These are phyloP conservation scores for Diarsia rubi DNA, from an alignment of 2,888 invertebrate species.

Conservation along the genomic window DNA sequence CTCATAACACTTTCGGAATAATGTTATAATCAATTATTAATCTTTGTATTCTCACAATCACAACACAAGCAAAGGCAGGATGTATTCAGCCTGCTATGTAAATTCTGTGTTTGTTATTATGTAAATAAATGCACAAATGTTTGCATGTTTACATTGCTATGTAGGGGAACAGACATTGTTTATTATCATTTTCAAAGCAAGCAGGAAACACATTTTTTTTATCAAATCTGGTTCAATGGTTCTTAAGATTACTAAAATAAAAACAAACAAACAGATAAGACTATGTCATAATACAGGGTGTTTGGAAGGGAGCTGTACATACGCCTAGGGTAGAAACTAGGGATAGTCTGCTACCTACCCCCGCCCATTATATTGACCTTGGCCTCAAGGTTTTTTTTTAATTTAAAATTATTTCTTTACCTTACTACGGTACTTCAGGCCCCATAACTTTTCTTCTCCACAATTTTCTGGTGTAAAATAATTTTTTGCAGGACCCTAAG, in stretches of 20 bases:
- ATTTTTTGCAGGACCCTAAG: no score
- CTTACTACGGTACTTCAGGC: no score
- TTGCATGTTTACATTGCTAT: constrained; percentile 32
- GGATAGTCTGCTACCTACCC: no score
- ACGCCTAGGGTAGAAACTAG: no score
- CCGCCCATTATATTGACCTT: no score
- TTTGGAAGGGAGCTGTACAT: no score
- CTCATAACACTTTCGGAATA: not conserved
- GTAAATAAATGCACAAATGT: constrained; percentile 41
- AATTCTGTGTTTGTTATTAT: constrained; percentile 27
- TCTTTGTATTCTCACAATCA: constrained; percentile 11
- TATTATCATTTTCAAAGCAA: constrained; percentile 26
- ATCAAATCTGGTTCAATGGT: constrained; percentile 52
- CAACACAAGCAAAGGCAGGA: constrained; percentile 13
- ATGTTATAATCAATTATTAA: no score
- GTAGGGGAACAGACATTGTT: constrained; percentile 11
- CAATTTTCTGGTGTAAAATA: no score
- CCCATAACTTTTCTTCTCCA: no score
- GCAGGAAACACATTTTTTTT: constrained; percentile 20
- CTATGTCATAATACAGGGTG: not conserved
- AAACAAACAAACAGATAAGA: constrained; percentile 40
- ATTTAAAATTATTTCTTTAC: no score
- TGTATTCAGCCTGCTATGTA: constrained; percentile 38
- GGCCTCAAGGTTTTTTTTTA: no score
- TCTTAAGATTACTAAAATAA: constrained; percentile 46